Percentiles rank a stretch among this genome's conserved stretches.
Evolutionary conservation across 2,888 invertebrate species (phyloP).

Genomic region (Cyrtodaria siliqua): DNA sequence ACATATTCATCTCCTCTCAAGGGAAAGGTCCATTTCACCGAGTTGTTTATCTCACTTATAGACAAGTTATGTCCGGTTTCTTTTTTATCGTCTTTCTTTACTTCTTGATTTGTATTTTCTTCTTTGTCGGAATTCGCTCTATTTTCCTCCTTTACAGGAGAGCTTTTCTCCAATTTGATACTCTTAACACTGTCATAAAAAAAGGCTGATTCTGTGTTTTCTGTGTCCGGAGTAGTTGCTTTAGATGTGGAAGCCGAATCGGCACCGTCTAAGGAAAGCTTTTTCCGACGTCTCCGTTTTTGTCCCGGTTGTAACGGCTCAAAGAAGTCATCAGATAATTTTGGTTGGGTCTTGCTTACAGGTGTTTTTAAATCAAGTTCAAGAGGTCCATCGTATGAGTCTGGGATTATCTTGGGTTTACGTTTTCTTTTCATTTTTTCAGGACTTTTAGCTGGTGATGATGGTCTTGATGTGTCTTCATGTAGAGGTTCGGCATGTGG

Average conservation of each 20-base stretch:
- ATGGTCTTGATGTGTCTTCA: too few relatives aligned
- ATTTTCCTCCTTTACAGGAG: neutral
- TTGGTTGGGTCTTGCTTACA: conserved; percentile 11
- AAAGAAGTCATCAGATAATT: conserved; percentile 35
- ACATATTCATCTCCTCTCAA: conserved; percentile 55
- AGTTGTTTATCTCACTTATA: conserved; percentile 54
- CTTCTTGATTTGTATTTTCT: too few relatives aligned
- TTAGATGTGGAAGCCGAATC: conserved; percentile 2
- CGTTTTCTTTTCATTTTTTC: conserved; percentile 45
- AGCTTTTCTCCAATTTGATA: neutral
- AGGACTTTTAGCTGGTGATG: conserved; percentile 20
- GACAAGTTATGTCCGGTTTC: conserved; percentile 17
- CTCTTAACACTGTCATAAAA: neutral
- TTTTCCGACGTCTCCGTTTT: conserved; percentile 57
- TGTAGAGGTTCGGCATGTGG: too few relatives aligned
- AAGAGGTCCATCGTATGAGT: conserved; percentile 56
- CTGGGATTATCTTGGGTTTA: conserved; percentile 61
- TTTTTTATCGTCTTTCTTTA: conserved; percentile 6
- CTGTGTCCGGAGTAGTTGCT: conserved; percentile 8
- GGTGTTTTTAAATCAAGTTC: conserved; percentile 10
- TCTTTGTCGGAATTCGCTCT: too few relatives aligned
- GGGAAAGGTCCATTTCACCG: conserved; percentile 65
- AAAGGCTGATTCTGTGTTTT: conserved; percentile 6
- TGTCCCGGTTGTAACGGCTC: conserved; percentile 53
- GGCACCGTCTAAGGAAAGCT: conserved; percentile 13